Evolutionary conservation across 1,140 invertebrate species (phyloP), one percentile per base, ranked within the genome.

Genomic region (Sminthurides bifidus): DNA sequence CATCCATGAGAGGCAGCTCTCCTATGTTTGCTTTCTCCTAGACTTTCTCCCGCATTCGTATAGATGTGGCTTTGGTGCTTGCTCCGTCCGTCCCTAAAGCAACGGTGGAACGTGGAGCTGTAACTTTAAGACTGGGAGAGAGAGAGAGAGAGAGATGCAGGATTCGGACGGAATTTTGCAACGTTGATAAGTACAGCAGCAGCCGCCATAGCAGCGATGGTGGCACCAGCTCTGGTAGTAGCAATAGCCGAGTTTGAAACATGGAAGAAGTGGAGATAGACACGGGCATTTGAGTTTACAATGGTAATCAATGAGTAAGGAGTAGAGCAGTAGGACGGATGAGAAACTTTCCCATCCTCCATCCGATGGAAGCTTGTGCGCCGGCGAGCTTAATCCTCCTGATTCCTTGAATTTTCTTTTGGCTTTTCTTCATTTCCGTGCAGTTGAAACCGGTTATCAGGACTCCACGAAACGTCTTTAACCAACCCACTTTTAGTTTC

Each of bases 371-470:
- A 21, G 46, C 52, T 31, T 41, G 26, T 57, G 56, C 56, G 56
- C 56, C 56, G 56, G 56, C 56, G 56, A 57, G 52, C 30, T 10
- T 57, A 40, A 29, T 44, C 45, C 31, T 49, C 51, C 41, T 12
- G 12, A 38, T 53, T 41, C 49, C 56, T 57, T 46, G 49, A 57
- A 57, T 57, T 52, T 57, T 57, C 49, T 57, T 57, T 50, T 51
- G 26, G 40, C 30, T 35, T 56, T 51, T 52, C 56, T 52, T 57
- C 48, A 57, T 57, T 57, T 57, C 41, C 40, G 41, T 52, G 51
- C 38, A 52, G 38, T 57, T 33, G 12, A 57, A 57, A 57, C 48
- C 56, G 49, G 56, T 52, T 57, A 57, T 44, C 38, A 35, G 40
- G 38, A n/a, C 49, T 57, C 38, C 43, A 50, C 49, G 46, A 56